A percentile compares a stretch with the other conserved stretches of the same genome.
phyloP scores from a whole-genome alignment of 92 coral and sea anemone species.

The Siderastrea radians region DNA sequence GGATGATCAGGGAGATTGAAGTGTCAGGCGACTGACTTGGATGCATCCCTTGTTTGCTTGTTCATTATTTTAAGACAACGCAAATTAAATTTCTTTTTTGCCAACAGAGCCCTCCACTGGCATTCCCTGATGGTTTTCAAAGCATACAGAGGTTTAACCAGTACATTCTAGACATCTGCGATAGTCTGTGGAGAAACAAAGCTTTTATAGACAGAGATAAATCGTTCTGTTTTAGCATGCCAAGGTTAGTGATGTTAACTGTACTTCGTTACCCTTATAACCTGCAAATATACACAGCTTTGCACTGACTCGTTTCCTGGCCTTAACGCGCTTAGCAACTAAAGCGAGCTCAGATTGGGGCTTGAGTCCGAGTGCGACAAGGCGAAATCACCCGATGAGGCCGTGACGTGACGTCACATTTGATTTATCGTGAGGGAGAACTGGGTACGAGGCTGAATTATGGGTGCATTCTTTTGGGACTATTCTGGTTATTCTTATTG shows the following conservation, averaged over 20 bases:
- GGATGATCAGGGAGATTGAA: no score
- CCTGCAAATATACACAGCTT: background rate
- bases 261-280: background rate
- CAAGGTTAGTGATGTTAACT: conserved; percentile 68
- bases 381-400: no score
- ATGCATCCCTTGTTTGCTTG: background rate
- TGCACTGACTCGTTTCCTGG: no score
- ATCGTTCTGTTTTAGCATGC: conserved; percentile 85
- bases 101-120: conserved; percentile 13
- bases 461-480: no score
- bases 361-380: no score
- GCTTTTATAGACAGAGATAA: conserved; percentile 90
- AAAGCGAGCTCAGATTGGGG: no score
- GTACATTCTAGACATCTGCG: conserved; percentile 93
- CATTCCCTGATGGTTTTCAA: conserved; percentile 81
- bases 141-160: conserved; percentile 90
- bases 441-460: no score
- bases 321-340: no score
- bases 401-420: no score
- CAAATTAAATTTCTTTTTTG: background rate
- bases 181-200: conserved; percentile 97
- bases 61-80: background rate
- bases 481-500: no score
- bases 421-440: no score
- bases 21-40: no score